Base-by-base conservation (phyloP, 2,113 vertebrate species). In the Pantherophis guttatus region DNA sequence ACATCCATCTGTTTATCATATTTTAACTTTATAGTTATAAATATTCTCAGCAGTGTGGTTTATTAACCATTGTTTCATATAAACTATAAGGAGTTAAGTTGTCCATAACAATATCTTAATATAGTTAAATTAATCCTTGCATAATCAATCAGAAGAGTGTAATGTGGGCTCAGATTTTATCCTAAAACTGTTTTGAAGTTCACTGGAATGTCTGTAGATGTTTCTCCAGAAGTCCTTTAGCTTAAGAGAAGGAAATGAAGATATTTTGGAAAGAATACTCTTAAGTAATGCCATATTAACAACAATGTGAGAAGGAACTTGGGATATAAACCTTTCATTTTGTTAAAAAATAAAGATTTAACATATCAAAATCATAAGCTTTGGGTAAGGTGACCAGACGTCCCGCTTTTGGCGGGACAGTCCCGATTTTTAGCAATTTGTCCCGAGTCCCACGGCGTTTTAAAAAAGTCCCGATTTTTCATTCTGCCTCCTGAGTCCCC, bases 61-160 rank as follows among this genome's bases (percentile, higher is more conserved):
- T 93, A n/a, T 89, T 95, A 96, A 91, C 39, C 62, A 93, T 90
- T 93, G n/a, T 92, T 96, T 94, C 91, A 11, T 90, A 93, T 95
- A 89, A 96, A 1, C 21, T 91, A 29, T 86, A 0, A 57, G 44
- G 59, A 91, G 85, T 90, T 95, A 57, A 48, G 3, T 70, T 95
- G 95, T 93, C 88, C 85, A 92, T 96, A 94, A 93, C 57, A 93
- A 90, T 70, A 44, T 81, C 1, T 93, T 94, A 90, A 93, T 92
- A 93, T 91, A 94, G 23, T 94, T 58, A 94, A 12, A 94, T 92
- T 93, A 92, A 95, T 94, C 88, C 33, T 53, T 94, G 93, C 81
- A 92, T 86, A 93, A 55, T 88, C 58, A 94, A 95, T 88, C 39
- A 90, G 33, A 86, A 33, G 13, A 85, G 70, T 59, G 3, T 11